phyloP scores from a whole-genome alignment of 2,113 vertebrate genomes.

The Pelecanoides urinatrix region DNA sequence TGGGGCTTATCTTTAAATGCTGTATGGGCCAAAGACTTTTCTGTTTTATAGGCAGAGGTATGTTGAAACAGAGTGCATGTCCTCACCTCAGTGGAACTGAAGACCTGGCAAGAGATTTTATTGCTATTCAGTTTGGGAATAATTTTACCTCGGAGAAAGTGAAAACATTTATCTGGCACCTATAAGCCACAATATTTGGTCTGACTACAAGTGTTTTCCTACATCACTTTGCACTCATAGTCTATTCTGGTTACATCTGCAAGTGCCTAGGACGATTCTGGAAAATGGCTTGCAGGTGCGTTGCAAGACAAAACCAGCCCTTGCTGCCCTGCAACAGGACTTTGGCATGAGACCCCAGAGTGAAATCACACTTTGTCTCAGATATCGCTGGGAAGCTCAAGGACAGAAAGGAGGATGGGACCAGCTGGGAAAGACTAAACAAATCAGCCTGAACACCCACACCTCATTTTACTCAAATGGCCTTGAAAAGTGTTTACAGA shows the following conservation, averaged over 20 bases:
- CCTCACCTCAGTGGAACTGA: background rate
- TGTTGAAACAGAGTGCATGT: background rate
- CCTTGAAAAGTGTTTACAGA: constrained; percentile 22
- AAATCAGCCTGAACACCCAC: background rate
- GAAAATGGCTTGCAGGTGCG: background rate
- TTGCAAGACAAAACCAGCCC: background rate
- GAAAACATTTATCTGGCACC: background rate
- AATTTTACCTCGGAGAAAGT: background rate
- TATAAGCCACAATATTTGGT: background rate
- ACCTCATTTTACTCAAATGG: background rate
- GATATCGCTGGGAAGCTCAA: background rate
- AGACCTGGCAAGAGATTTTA: background rate
- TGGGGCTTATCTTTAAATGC: background rate
- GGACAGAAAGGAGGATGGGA: background rate
- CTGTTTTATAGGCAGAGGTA: background rate
- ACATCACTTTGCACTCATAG: background rate
- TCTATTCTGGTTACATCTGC: background rate
- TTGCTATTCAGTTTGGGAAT: background rate
- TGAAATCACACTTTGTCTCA: background rate
- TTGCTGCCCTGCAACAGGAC: background rate
- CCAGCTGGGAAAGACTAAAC: background rate
- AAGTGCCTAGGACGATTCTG: background rate
- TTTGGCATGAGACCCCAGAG: background rate
- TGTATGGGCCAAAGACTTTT: background rate
- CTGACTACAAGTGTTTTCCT: background rate